Base-by-base conservation (phyloP, 2,888 invertebrate genomes). In the Ecliptopera silaceata region DNA sequence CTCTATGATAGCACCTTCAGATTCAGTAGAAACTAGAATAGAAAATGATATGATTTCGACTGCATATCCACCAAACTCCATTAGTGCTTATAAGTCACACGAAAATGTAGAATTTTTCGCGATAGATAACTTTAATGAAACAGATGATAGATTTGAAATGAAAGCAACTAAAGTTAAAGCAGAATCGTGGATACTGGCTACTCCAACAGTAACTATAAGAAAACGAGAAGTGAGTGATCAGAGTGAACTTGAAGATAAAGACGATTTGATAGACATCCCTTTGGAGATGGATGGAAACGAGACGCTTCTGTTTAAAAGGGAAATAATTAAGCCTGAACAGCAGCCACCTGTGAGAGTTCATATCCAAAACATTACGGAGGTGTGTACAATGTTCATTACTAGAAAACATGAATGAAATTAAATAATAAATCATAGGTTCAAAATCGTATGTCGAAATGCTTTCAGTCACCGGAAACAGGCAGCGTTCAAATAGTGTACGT, bases 401-500 rank as follows among this genome's bases (percentile, higher is more conserved):
- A 26, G 4, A 26, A 6, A 5, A 26, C 4, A 22, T 22, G 4
- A 22, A 4, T 5, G 6, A 22, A 1, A 1, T 4, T 22, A 6
- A 4, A 6, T 6, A 26, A 26, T 4, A 8, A 6, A 2, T 26
- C 8, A 4, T 6, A 26, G 4, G 6, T 26, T 4, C 22, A 5
- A 22, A 4, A 26, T 6, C 10, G 13, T 13, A 34, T 3, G 12
- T 13, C 1, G 13, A 34, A 22, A 10, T 45, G 29, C 12, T 46
- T 18, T 26, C 69, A 90, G 90, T 85, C 83, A 11, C 66, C 86
- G 69, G 88, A 86, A 45, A 93, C 93, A 13, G 93, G 93, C 68
- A 90, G 91, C 56, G 87, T 93, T 5, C 93, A 95, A 72, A 93
- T 97, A 61, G 93, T 97, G 15, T 97, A 97, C 79, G 95, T 96